These are phyloP conservation scores for Ptychochromis oligacanthus DNA, from an alignment of 2,113 vertebrate species.

Conservation along the genomic window DNA sequence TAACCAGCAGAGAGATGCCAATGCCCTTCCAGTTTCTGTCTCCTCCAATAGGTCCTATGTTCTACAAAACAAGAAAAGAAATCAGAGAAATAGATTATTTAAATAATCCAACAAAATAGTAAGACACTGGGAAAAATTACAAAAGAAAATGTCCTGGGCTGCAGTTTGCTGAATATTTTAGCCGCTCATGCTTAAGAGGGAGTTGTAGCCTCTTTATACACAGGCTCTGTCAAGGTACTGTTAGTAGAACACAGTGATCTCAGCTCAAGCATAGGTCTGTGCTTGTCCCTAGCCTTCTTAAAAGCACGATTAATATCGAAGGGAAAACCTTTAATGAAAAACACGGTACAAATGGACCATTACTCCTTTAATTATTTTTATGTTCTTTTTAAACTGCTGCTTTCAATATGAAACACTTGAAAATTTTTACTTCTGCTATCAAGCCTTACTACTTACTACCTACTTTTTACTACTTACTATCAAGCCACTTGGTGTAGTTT, in stretches of 20 bases:
- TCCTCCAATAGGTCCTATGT: conserved; percentile 82
- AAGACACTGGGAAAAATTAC: not conserved
- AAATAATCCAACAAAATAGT: not conserved
- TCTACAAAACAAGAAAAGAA: conserved; percentile 73
- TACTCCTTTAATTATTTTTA: not conserved
- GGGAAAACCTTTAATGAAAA: not conserved
- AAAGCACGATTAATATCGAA: not conserved
- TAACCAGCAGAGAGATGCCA: conserved; percentile 94
- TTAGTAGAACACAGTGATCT: not conserved
- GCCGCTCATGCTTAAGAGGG: not conserved
- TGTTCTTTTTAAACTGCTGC: not conserved
- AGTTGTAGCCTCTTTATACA: not conserved
- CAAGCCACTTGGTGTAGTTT: not conserved
- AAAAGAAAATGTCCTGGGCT: not conserved
- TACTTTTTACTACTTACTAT: not conserved
- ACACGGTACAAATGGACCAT: not conserved
- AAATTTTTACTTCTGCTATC: no score
- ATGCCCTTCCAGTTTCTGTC: conserved; percentile 98
- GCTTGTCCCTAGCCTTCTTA: not conserved
- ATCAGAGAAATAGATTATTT: not conserved
- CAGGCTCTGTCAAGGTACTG: not conserved
- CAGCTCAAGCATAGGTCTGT: not conserved
- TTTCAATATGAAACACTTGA: not conserved
- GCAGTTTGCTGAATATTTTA: not conserved
- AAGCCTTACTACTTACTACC: no score